These are phyloP conservation scores for Rugalucina vietnamica DNA, from an alignment of 2,888 invertebrate species.

Conservation along the genomic window DNA sequence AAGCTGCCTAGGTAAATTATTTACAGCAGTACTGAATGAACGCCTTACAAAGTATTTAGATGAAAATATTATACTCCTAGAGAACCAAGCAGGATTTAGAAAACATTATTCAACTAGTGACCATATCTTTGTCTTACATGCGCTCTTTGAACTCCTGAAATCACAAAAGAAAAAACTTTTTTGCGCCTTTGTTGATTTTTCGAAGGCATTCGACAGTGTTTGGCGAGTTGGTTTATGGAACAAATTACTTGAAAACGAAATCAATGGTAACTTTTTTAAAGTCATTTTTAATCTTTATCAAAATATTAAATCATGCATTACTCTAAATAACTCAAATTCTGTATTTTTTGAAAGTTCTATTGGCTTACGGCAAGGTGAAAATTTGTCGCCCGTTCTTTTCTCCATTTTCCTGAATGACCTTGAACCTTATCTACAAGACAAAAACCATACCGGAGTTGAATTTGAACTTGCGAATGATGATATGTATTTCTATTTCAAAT, in stretches of 20 bases:
- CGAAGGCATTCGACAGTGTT: not conserved
- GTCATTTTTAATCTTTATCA: conserved; percentile 19
- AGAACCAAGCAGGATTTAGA: not conserved
- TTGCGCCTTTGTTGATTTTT: not conserved
- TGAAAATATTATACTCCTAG: not conserved
- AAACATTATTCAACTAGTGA: not conserved
- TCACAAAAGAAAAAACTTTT: too few relatives aligned
- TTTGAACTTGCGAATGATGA: not conserved
- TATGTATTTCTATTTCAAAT: not conserved
- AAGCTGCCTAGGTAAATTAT: not conserved
- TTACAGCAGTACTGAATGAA: not conserved
- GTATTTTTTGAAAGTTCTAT: not conserved
- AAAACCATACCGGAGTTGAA: not conserved
- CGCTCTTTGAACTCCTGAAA: not conserved
- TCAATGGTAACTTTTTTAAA: not conserved
- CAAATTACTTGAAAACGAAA: not conserved
- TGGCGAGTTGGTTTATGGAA: not conserved
- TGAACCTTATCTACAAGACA: not conserved
- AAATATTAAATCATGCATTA: conserved; percentile 12
- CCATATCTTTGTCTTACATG: not conserved
- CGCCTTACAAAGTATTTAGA: not conserved
- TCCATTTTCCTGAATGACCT: conserved; percentile 1
- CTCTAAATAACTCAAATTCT: not conserved
- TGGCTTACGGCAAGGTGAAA: conserved; percentile 7
- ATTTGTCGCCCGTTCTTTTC: conserved; percentile 10